Base-by-base conservation (phyloP, 2,113 vertebrate species). In the Orycteropus afer region DNA sequence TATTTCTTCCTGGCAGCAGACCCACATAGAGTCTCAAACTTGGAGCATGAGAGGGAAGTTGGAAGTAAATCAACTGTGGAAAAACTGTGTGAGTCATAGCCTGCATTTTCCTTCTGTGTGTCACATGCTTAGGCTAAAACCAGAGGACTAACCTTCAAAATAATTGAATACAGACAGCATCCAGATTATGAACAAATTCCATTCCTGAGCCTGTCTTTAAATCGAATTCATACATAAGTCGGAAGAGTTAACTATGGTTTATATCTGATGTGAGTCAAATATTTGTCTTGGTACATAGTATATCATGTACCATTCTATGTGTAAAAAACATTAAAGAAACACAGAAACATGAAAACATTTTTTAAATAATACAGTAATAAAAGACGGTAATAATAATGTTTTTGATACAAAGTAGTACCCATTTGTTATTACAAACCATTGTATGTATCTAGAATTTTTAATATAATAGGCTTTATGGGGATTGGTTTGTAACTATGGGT, bases 1-100 rank as follows among this genome's bases (percentile, higher is more conserved):
- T 80, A 76, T 90, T 95, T 97, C 29, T 95, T 97, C 92, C 92
- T 97, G 94, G 92, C 94, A 94, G 51, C 79, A 94, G 78, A 95
- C 65, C 57, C 73, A 93, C 76, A 81, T 79, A 91, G 86, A 95
- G 55, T 57, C 87, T 93, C 63, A 87, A 91, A 57, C 11, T 65
- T 90, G 84, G 85, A 89, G 78, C 69, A 49, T 12, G 37, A 85
- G 67, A 90, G 40, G 13, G 45, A 91, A 89, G n/a, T 57, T 97
- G 95, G 94, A 97, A 93, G 74, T 67, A 77, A 86, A 63, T 86
- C 92, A 96, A 71, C 42, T 82, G 76, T 76, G 88, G 94, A 88
- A 81, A 88, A 94, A 78, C 81, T 57, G 59, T n/a, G 45, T 97
- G 95, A 95, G 78, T 95, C 94, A 95, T 1, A 59, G 67, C 40